These are phyloP conservation scores for Aldabrachelys gigantea DNA, from an alignment of 2,113 vertebrate species.

Conservation along the genomic window DNA sequence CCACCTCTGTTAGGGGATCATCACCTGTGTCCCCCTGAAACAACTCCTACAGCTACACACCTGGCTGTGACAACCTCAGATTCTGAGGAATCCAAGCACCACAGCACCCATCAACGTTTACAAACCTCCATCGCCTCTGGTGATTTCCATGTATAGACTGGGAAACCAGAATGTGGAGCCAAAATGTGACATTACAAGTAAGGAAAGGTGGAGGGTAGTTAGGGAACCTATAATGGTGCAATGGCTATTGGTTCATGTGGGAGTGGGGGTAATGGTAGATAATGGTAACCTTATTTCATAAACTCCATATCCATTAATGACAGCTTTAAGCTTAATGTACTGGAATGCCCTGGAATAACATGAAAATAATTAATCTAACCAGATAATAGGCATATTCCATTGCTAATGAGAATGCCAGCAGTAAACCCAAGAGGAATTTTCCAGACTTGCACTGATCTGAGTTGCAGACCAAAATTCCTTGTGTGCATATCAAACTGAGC, in stretches of 20 bases:
- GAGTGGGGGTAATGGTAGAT: slow-evolving; percentile 1
- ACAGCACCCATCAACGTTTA: background rate
- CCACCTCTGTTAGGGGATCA: too few species aligned
- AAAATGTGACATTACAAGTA: background rate
- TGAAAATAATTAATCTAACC: slow-evolving; percentile 34
- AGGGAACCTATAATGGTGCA: background rate
- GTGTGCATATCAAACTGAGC: slow-evolving; percentile 17
- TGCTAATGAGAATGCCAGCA: slow-evolving; percentile 28
- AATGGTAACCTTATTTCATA: slow-evolving; percentile 42
- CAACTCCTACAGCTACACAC: background rate
- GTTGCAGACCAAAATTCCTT: slow-evolving; percentile 42
- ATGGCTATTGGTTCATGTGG: background rate
- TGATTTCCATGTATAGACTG: background rate
- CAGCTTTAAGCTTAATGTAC: slow-evolving; percentile 9
- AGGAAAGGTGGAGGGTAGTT: background rate
- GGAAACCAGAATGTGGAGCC: background rate
- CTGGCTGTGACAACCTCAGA: background rate
- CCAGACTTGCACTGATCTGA: slow-evolving; percentile 32
- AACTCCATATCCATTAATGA: slow-evolving; percentile 23
- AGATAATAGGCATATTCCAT: slow-evolving; percentile 26
- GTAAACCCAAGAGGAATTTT: slow-evolving; percentile 47
- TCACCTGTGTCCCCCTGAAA: background rate
- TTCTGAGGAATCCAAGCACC: background rate
- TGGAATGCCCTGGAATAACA: slow-evolving; percentile 54
- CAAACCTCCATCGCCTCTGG: background rate